Conservation (phyloP, 2,797 vertebrate species). For the Myripristis jacobus region DNA sequence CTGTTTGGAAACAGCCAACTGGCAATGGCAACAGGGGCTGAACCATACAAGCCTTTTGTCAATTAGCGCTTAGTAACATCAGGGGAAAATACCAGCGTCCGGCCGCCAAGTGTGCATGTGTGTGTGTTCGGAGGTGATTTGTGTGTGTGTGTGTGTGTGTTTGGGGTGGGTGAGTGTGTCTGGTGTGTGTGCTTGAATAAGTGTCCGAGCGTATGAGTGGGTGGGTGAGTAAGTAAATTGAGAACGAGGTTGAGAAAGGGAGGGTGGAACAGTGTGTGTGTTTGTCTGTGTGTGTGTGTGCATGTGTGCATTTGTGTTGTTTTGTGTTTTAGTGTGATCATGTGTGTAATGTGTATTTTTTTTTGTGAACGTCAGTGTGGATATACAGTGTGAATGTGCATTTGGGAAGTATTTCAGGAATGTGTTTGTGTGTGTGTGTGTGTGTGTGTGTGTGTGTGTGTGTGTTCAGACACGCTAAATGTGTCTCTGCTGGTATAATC, state of each 20-base stretch:
- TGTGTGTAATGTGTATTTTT: slow-evolving; percentile 22
- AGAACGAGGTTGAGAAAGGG: background rate
- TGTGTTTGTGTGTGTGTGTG: background rate
- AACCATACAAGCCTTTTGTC: slow-evolving; percentile 65
- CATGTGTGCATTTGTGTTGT: slow-evolving; percentile 6
- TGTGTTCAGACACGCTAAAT: slow-evolving; percentile 40
- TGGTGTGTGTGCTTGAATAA: slow-evolving; percentile 22
- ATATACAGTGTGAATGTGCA: background rate
- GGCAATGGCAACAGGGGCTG: slow-evolving; percentile 53
- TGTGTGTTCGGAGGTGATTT: background rate
- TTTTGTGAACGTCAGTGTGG: slow-evolving; percentile 11
- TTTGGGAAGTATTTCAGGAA: background rate
- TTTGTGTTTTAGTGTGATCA: slow-evolving; percentile 32
- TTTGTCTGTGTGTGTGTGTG: background rate
- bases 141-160: background rate
- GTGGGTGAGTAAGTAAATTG: background rate
- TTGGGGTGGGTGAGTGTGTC: background rate
- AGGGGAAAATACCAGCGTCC: slow-evolving; percentile 42
- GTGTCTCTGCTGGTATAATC: slow-evolving; percentile 43
- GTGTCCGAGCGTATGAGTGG: slow-evolving; percentile 19
- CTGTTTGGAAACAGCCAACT: slow-evolving; percentile 59
- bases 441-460: slow-evolving; percentile 18
- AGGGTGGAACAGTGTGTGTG: background rate
- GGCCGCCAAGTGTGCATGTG: slow-evolving; percentile 36
- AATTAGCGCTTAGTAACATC: slow-evolving; percentile 58